Conservation (phyloP, 2,113 vertebrate genomes). For the Oostethus manadensis region DNA sequence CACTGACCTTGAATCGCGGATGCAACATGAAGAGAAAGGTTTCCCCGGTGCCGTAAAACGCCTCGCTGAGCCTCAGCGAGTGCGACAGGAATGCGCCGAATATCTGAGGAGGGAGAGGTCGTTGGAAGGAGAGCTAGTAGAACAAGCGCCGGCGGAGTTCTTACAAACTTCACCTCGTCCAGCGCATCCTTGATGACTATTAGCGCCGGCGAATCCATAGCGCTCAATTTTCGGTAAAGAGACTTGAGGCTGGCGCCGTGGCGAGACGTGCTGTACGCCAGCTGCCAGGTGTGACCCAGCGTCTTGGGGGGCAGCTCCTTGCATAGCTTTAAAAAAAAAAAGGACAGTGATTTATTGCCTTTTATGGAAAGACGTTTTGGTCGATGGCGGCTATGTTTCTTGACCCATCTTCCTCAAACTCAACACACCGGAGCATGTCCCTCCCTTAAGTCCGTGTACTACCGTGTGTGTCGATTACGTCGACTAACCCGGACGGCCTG, state of each 20-base stretch:
- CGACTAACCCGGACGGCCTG: too few relatives aligned
- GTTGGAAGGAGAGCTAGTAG: background rate
- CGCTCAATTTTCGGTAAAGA: constrained; percentile 71
- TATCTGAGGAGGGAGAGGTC: constrained; percentile 42
- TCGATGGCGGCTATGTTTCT: too few relatives aligned
- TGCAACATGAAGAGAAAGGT: constrained; percentile 76
- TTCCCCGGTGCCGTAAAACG: constrained; percentile 75
- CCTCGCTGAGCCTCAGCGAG: constrained; percentile 68
- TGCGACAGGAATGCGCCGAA: constrained; percentile 77
- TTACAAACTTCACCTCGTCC: constrained; percentile 60
- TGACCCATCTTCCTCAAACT: too few relatives aligned
- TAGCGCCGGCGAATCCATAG: constrained; percentile 67
- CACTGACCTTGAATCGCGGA: constrained; percentile 72
- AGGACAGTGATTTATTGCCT: background rate
- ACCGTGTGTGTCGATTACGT: too few relatives aligned
- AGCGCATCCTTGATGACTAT: constrained; percentile 72
- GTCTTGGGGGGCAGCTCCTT: constrained; percentile 72
- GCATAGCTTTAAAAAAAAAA: constrained; percentile 54
- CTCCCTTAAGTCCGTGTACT: too few relatives aligned
- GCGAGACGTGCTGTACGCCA: constrained; percentile 68
- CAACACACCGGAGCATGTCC: too few relatives aligned
- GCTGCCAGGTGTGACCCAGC: constrained; percentile 65
- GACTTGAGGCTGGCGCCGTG: constrained; percentile 76
- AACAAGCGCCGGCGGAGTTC: background rate
- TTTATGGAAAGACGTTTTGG: too few relatives aligned